Conservation (phyloP, 2,888 invertebrate species). For the Elaeidobius kamerunicus region DNA sequence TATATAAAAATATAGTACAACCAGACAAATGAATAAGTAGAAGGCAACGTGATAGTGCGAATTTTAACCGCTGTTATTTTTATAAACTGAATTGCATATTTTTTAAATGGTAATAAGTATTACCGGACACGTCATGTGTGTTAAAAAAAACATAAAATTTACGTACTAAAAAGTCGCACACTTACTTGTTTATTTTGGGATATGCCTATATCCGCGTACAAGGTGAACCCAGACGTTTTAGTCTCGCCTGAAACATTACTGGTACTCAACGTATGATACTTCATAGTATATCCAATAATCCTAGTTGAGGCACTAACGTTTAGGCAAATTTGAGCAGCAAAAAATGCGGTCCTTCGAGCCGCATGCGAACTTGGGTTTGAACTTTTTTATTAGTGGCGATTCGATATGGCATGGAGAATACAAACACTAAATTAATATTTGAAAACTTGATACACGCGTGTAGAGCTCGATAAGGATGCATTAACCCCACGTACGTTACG, state of each 20-base stretch:
- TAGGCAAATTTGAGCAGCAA: slow-evolving; percentile 1
- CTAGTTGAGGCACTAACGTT: too few relatives aligned
- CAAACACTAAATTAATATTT: slow-evolving; percentile 17
- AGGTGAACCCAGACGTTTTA: slow-evolving; percentile 65
- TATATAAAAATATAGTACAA: too few relatives aligned
- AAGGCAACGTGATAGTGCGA: too few relatives aligned
- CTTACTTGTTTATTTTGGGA: slow-evolving; percentile 56
- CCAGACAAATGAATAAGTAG: too few relatives aligned
- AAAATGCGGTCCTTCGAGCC: slow-evolving; percentile 9
- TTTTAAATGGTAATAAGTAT: too few relatives aligned
- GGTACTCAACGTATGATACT: slow-evolving; percentile 63
- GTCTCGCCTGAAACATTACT: slow-evolving; percentile 65
- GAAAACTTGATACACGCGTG: slow-evolving; percentile 14
- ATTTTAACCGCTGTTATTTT: too few relatives aligned
- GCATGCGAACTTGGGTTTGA: not conserved
- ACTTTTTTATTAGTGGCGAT: too few relatives aligned
- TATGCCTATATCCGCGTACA: slow-evolving; percentile 59
- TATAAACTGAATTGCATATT: too few relatives aligned
- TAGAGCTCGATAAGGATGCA: slow-evolving; percentile 24
- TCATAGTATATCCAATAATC: slow-evolving; percentile 46
- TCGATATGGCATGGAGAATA: slow-evolving; percentile 9
- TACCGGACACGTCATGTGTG: too few relatives aligned
- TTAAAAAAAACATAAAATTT: not conserved
- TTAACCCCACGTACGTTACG: slow-evolving; percentile 23
- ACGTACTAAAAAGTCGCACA: slow-evolving; percentile 7